Percentiles rank a stretch among this genome's conserved stretches.
phyloP scores from a whole-genome alignment of 2,113 vertebrate genomes.

The Centrocercus urophasianus region DNA sequence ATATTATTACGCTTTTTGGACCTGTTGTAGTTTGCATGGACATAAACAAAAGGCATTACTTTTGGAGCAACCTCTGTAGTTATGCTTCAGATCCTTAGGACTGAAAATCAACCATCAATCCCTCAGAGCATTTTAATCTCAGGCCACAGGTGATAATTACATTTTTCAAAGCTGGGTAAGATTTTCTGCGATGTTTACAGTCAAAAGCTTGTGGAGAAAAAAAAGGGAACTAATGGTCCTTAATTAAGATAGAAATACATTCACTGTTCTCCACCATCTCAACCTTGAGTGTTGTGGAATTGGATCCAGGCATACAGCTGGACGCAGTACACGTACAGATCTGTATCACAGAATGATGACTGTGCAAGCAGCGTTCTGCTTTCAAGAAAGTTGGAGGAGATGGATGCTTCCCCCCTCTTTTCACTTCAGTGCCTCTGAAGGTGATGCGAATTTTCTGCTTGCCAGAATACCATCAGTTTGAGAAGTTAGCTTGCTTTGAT shows the following conservation, averaged over 20 bases:
- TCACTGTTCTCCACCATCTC: not conserved
- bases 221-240: not conserved
- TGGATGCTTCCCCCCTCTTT: not conserved
- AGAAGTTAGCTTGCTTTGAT: not conserved
- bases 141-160: not conserved
- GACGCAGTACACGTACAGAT: not conserved
- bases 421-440: not conserved
- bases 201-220: not conserved
- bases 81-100: not conserved
- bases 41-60: too few species aligned
- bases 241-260: not conserved
- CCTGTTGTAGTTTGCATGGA: too few species aligned
- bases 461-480: not conserved
- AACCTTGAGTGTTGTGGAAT: not conserved
- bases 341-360: not conserved
- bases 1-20: too few species aligned
- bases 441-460: not conserved
- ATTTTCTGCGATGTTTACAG: not conserved
- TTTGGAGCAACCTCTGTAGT: too few species aligned
- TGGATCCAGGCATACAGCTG: not conserved
- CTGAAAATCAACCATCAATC: not conserved
- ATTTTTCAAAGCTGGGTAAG: not conserved
- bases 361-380: rapidly evolving
- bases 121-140: not conserved
- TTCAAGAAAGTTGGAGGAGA: not conserved